Conservation (phyloP, 2,797 vertebrate species). For the Neoniphon sammara region DNA sequence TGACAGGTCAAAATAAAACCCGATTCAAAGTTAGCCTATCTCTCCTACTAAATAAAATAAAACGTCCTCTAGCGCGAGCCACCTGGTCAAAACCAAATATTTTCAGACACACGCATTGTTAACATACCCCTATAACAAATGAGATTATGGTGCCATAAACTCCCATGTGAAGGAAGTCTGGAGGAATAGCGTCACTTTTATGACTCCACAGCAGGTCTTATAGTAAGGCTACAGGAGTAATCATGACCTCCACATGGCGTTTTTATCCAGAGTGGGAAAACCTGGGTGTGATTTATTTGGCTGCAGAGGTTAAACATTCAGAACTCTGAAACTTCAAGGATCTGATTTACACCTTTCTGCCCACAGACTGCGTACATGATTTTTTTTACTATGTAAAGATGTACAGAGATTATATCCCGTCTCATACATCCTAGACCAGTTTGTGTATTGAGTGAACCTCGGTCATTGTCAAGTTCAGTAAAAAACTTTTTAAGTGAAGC, state of each 20-base stretch:
- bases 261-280: conserved; percentile 54
- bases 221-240: conserved; percentile 44
- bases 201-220: conserved; percentile 39
- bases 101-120: conserved; percentile 64
- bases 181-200: conserved; percentile 73
- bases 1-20: conserved; percentile 44
- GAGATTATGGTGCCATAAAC: conserved; percentile 73
- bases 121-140: conserved; percentile 74
- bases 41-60: conserved; percentile 50
- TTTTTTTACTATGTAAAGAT: conserved; percentile 4
- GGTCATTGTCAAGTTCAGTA: neutral
- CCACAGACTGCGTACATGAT: conserved; percentile 62
- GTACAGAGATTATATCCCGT: neutral
- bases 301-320: conserved; percentile 59
- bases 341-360: conserved; percentile 73
- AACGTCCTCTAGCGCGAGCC: conserved; percentile 60
- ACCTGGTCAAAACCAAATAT: conserved; percentile 80
- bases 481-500: neutral
- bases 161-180: conserved; percentile 74
- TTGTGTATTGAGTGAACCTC: neutral
- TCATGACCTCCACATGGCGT: conserved; percentile 51
- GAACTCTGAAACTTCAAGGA: conserved; percentile 58
- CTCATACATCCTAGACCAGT: conserved; percentile 7
- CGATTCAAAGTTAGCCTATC: conserved; percentile 19
- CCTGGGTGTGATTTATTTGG: conserved; percentile 78